Evolutionary conservation across 53 echinoderm and acorn worm genomes (phyloP).

Genomic region (Temnopleurus reevesii): DNA sequence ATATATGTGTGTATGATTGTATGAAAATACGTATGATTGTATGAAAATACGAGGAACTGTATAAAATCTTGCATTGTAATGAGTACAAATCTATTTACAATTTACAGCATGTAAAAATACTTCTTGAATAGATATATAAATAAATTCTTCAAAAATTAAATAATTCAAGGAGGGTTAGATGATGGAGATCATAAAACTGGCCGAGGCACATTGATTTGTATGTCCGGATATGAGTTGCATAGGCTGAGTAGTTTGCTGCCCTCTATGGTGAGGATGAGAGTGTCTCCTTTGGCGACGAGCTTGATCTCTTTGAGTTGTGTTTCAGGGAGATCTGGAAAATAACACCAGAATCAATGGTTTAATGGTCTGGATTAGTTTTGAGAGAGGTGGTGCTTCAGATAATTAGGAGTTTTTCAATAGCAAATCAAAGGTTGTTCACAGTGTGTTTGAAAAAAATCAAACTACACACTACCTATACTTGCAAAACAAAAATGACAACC

Average conservation of each 20-base stretch:
- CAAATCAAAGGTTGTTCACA: too few relatives aligned
- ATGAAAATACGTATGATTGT: too few relatives aligned
- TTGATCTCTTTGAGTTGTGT: slow-evolving; percentile 58
- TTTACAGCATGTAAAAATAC: background rate
- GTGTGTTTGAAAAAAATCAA: too few relatives aligned
- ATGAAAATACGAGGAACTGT: too few relatives aligned
- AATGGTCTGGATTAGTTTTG: too few relatives aligned
- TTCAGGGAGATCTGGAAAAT: slow-evolving; percentile 26
- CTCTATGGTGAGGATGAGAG: slow-evolving; percentile 69
- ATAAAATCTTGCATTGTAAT: background rate
- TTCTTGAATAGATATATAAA: background rate
- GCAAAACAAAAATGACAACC: too few relatives aligned
- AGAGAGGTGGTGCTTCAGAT: too few relatives aligned
- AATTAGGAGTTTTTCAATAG: too few relatives aligned
- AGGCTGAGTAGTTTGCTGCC: slow-evolving; percentile 73
- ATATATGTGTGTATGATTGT: too few relatives aligned
- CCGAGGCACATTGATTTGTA: slow-evolving; percentile 39
- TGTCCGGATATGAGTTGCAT: slow-evolving; percentile 58
- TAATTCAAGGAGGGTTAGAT: background rate
- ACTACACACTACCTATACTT: too few relatives aligned
- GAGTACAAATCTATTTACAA: background rate
- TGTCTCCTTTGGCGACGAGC: slow-evolving; percentile 69
- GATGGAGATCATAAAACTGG: slow-evolving; percentile 38
- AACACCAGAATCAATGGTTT: too few relatives aligned
- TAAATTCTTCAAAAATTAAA: slow-evolving; percentile 2